These are phyloP conservation scores for Callosobruchus maculatus DNA, from an alignment of 2,888 invertebrate species.

Conservation along the genomic window DNA sequence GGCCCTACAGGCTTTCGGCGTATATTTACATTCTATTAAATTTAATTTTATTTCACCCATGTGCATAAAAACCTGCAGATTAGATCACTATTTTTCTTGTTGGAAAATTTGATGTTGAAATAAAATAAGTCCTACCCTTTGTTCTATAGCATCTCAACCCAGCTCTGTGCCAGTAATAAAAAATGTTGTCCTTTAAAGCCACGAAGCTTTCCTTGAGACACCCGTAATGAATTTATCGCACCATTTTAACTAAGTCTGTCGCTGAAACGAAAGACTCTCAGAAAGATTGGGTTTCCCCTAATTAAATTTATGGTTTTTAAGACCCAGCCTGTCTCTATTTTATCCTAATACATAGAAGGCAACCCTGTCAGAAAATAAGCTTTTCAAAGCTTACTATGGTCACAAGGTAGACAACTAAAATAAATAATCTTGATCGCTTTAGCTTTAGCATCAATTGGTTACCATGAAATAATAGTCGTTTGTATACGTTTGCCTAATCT, in stretches of 20 bases:
- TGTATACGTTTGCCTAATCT: too few relatives aligned
- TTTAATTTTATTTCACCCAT: too few relatives aligned
- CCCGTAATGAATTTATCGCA: constrained; percentile 12
- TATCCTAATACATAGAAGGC: neutral
- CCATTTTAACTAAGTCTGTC: constrained; percentile 13
- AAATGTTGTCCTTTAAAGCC: neutral
- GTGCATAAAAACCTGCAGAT: too few relatives aligned
- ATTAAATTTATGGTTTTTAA: constrained; percentile 16
- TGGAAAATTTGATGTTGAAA: neutral
- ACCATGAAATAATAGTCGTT: too few relatives aligned
- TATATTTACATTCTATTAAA: too few relatives aligned
- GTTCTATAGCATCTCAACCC: neutral
- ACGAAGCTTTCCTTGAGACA: neutral
- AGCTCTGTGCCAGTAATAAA: neutral
- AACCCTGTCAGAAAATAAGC: neutral
- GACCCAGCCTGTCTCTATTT: neutral
- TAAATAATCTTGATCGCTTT: too few relatives aligned
- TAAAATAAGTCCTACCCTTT: neutral
- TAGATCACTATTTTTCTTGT: too few relatives aligned
- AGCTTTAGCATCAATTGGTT: too few relatives aligned
- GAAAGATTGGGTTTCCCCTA: constrained; percentile 11
- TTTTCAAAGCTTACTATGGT: too few relatives aligned
- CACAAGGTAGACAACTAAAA: too few relatives aligned
- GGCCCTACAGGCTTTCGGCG: too few relatives aligned
- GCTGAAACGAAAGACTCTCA: constrained; percentile 13